Evolutionary conservation across 2,888 invertebrate genomes (phyloP), one percentile per base, ranked within the genome.

Genomic region (Melinaea menophilus): DNA sequence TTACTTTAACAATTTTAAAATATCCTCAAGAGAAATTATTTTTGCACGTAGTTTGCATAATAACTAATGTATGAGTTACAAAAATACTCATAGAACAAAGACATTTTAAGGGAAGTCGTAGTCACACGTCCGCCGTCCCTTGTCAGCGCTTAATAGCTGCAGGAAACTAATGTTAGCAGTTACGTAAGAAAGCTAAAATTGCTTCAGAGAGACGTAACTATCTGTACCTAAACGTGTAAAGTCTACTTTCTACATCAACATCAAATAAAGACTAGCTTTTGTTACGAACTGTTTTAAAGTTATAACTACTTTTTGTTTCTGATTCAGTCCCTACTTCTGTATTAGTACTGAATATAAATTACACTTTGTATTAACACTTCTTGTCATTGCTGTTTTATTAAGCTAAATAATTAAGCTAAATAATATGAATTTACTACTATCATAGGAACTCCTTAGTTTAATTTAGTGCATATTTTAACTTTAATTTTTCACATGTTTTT

Each of bases 101-200:
- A 45, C 41, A 59, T 54, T 54, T 37, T 54, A 55, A 54, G 54
- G 55, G 45, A 55, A 54, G 54, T 46, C 45, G 56, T 37, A 56
- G 56, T 56, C 11, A 31, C 57, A 45, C 45, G 57, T 57, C 56
- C 11, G 41, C 31, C 33, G 55, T 22, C 45, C 55, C 61, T 56
- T 55, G 61, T 56, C 61, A 31, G 33, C 34, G 46, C 55, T 61
- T 56, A 56, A 61, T 55, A 47, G 56, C 55, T 55, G 46, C 22
- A 61, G 56, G 47, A 48, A 58, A 58, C 58, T 58, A 35, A 58
- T 58, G 58, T 58, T 58, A 48, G 46, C 37, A n/a, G 58, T 58
- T 48, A 35, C 12, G 13, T 47, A 58, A 58, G 58, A 48, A 48
- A n/a, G 35, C 58, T 58, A 35, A 51, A 51, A 34, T 58, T 48